These are phyloP conservation scores for Alcedo atthis DNA, from an alignment of 2,797 vertebrate genomes.

Conservation along the genomic window DNA sequence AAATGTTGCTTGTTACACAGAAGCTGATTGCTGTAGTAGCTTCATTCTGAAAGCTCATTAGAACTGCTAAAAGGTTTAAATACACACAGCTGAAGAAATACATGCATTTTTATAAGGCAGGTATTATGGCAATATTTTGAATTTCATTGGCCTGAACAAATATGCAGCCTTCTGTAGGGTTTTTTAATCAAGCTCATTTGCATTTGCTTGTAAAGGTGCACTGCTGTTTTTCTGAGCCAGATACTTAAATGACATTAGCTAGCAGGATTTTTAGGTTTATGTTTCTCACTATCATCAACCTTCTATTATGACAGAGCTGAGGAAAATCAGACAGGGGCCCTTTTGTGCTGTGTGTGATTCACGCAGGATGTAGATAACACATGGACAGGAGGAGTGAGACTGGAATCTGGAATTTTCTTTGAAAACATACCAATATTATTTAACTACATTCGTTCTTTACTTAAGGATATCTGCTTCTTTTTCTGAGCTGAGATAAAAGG, in stretches of 20 bases:
- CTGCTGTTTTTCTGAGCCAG: neutral
- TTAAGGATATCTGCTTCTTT: neutral
- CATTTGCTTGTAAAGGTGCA: conserved; percentile 39
- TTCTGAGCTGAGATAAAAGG: neutral
- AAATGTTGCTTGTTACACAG: conserved; percentile 71
- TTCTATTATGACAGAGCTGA: conserved; percentile 14
- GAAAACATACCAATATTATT: neutral
- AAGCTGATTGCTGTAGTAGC: conserved; percentile 68
- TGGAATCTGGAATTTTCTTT: conserved; percentile 21
- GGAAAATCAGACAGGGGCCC: conserved; percentile 11
- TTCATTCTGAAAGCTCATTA: conserved; percentile 70
- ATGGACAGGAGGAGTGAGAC: neutral
- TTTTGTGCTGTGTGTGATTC: conserved; percentile 38
- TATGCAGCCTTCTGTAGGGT: neutral
- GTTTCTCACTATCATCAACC: neutral
- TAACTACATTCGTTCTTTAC: neutral
- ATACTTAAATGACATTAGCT: neutral
- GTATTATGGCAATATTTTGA: conserved; percentile 44
- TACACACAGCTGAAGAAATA: conserved; percentile 69
- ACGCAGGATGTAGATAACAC: conserved; percentile 20
- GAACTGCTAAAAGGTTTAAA: conserved; percentile 68
- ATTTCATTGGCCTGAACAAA: conserved; percentile 50
- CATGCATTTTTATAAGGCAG: conserved; percentile 73
- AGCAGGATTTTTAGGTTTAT: conserved; percentile 8
- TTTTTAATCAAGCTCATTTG: conserved; percentile 46